phyloP scores from a whole-genome alignment of 2,797 vertebrate species.

The Xiphorhynchus erythropygius region DNA sequence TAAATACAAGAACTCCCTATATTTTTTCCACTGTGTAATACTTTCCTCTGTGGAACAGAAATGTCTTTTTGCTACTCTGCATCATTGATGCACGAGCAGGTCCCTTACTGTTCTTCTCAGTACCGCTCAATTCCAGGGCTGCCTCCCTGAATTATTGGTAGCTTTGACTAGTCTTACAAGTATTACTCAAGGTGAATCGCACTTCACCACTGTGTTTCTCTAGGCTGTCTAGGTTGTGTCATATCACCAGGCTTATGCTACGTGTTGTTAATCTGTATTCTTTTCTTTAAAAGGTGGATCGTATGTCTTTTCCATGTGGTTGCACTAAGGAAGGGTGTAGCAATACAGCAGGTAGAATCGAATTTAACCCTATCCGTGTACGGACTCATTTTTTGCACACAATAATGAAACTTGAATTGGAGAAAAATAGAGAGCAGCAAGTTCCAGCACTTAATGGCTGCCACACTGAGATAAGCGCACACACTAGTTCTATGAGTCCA shows the following conservation, averaged over 20 bases:
- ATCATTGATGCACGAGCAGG: background rate
- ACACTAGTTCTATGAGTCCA: constrained; percentile 81
- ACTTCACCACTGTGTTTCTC: background rate
- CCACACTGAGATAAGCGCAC: constrained; percentile 80
- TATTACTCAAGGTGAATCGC: background rate
- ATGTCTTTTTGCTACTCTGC: background rate
- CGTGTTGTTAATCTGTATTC: constrained; percentile 61
- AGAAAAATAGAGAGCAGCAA: constrained; percentile 94
- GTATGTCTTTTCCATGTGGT: constrained; percentile 98
- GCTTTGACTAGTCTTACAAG: background rate
- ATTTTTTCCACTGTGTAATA: background rate
- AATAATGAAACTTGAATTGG: constrained; percentile 98
- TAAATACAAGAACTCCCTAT: background rate
- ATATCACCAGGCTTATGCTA: background rate
- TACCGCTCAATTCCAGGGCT: background rate
- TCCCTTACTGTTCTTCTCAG: background rate
- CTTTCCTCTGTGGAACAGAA: background rate
- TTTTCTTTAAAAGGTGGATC: constrained; percentile 89
- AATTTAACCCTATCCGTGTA: constrained; percentile 98
- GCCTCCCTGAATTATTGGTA: background rate
- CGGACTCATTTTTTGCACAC: constrained; percentile 99
- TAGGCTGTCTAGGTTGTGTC: background rate
- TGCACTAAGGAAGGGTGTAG: constrained; percentile 98
- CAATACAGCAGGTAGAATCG: constrained; percentile 94
- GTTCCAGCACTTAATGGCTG: constrained; percentile 84